A percentile compares a stretch with the other conserved stretches of the same genome.
Conservation (phyloP, 1,140 invertebrate species). For the Aphelinus atriplicis region DNA sequence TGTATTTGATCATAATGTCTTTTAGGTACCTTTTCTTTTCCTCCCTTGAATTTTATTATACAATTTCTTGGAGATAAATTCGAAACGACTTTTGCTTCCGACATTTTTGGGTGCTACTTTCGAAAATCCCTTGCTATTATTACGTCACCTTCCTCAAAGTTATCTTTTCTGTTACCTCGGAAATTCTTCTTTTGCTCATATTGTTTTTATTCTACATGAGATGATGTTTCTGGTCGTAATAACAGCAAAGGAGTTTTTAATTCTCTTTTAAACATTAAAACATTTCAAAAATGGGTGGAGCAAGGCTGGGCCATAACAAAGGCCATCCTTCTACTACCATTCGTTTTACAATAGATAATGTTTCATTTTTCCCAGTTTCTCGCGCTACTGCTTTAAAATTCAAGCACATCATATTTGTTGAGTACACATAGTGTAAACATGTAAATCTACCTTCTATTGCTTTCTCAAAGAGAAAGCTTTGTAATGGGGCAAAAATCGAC, state of each 20-base stretch:
- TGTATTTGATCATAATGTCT: background rate
- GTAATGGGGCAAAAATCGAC: too few relatives aligned
- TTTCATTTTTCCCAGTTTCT: constrained; percentile 1
- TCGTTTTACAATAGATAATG: background rate
- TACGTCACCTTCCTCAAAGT: constrained; percentile 6
- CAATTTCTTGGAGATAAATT: constrained; percentile 3
- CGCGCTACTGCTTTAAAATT: constrained; percentile 1
- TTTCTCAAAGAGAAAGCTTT: background rate
- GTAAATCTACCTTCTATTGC: background rate
- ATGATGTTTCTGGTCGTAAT: background rate
- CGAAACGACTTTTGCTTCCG: background rate
- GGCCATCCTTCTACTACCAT: background rate
- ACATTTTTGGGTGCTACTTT: background rate
- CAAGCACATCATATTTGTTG: background rate
- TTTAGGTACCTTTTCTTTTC: background rate
- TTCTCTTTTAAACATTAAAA: constrained; percentile 39
- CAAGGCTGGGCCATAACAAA: constrained; percentile 60
- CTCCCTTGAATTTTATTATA: constrained; percentile 3
- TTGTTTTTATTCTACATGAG: background rate
- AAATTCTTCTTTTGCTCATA: background rate
- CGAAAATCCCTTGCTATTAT: constrained; percentile 6
- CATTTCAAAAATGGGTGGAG: constrained; percentile 46
- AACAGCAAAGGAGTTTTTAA: constrained; percentile 16
- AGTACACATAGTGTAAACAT: background rate
- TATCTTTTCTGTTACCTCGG: background rate